phyloP scores from a whole-genome alignment of 2,113 vertebrate genomes.

The Epinephelus fuscoguttatus region DNA sequence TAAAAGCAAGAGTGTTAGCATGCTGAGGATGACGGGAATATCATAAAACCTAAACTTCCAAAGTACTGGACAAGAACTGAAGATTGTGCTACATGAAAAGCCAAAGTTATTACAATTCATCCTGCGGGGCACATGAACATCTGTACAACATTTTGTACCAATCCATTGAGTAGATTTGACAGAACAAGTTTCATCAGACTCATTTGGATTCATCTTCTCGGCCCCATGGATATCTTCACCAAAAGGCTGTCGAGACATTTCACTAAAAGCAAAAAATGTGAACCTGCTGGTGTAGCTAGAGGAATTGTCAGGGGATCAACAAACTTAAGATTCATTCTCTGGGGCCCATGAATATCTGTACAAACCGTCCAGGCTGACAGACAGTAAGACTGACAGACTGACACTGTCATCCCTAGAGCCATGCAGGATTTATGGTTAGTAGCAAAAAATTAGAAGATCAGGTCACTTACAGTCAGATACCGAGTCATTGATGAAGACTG shows the following conservation, averaged over 20 bases:
- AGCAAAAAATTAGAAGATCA: background rate
- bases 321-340: background rate
- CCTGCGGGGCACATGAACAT: too few relatives aligned
- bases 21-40: background rate
- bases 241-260: background rate
- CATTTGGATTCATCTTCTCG: too few relatives aligned
- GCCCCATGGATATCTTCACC: background rate
- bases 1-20: background rate
- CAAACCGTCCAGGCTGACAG: background rate
- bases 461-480: slow-evolving; percentile 91
- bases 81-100: too few relatives aligned
- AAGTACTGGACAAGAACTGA: background rate
- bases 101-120: too few relatives aligned
- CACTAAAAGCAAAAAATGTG: background rate
- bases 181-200: too few relatives aligned
- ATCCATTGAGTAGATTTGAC: too few relatives aligned
- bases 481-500: slow-evolving; percentile 92
- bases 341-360: background rate
- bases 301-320: too few relatives aligned
- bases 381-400: background rate
- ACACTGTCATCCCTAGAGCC: background rate
- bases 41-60: background rate
- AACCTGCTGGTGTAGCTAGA: too few relatives aligned
- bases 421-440: background rate
- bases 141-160: too few relatives aligned